A percentile compares a stretch with the other conserved stretches of the same genome.
These are phyloP conservation scores for Cephalopholis sonnerati DNA, from an alignment of 2,113 vertebrate genomes.

Conservation along the genomic window DNA sequence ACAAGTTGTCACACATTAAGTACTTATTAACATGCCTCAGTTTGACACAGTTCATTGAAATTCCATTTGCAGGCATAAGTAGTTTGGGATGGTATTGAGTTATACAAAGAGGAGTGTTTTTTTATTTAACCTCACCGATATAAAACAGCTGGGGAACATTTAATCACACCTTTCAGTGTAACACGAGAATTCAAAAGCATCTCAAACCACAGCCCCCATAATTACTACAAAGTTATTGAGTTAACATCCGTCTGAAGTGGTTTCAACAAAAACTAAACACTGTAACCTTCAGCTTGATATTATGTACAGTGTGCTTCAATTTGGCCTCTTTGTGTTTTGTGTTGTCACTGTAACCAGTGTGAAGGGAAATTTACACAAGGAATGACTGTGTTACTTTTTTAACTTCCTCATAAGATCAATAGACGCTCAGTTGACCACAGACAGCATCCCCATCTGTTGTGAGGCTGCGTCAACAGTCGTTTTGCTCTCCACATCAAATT, in stretches of 20 bases:
- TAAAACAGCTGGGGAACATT: not conserved
- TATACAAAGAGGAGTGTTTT: not conserved
- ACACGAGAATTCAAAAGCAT: not conserved
- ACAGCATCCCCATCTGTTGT: not conserved
- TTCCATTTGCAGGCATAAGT: too few species aligned
- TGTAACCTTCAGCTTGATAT: not conserved
- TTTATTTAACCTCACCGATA: too few species aligned
- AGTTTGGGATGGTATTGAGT: not conserved
- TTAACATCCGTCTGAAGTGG: not conserved
- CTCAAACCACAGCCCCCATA: not conserved
- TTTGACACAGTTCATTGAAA: not conserved
- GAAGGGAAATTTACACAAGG: not conserved
- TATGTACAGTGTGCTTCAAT: not conserved
- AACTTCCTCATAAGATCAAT: conserved; percentile 14
- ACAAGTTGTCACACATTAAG: too few species aligned
- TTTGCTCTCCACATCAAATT: not conserved
- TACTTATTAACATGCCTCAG: not conserved
- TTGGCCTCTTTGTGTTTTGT: not conserved
- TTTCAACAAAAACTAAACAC: not conserved
- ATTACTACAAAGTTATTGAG: too few species aligned
- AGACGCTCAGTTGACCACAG: not conserved
- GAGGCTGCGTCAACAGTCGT: not conserved
- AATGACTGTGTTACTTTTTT: not conserved
- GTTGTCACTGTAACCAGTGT: not conserved
- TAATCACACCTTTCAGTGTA: not conserved